Evolutionary conservation across 2,888 invertebrate genomes (phyloP).

Genomic region (Drosophila fungiperda): DNA sequence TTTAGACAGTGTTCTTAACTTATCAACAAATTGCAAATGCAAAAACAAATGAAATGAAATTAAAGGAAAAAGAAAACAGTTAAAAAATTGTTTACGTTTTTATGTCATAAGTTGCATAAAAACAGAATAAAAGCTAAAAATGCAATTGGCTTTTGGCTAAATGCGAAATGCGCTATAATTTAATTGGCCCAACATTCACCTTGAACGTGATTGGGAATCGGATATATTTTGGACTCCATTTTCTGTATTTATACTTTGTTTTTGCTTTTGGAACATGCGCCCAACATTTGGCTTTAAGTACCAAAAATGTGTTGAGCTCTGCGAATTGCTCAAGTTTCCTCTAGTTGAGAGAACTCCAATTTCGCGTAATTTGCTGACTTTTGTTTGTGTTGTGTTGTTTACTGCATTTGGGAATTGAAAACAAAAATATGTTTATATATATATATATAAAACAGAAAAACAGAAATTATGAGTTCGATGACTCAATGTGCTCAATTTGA

Average conservation of each 20-base stretch:
- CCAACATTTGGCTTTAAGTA: conserved; percentile 19
- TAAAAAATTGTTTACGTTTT: conserved; percentile 22
- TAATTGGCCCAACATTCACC: conserved; percentile 65
- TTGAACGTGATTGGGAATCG: conserved; percentile 78
- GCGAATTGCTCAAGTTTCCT: conserved; percentile 45
- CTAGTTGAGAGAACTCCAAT: conserved; percentile 42
- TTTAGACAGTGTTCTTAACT: conserved; percentile 18
- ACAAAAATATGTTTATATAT: conserved; percentile 13
- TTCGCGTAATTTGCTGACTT: conserved; percentile 60
- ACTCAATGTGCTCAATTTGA: conserved; percentile 42
- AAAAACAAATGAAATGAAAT: conserved; percentile 4
- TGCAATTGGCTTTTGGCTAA: conserved; percentile 8
- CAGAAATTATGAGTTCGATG: conserved; percentile 51
- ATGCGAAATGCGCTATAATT: conserved; percentile 29
- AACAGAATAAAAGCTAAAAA: background rate
- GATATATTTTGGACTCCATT: conserved; percentile 34
- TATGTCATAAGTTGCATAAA: background rate
- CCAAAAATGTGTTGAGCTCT: conserved; percentile 48
- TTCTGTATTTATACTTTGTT: background rate
- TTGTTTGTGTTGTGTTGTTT: conserved; percentile 34
- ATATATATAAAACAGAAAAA: background rate
- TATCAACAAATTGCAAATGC: conserved; percentile 27
- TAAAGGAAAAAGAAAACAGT: conserved; percentile 7
- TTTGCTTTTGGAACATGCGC: conserved; percentile 40
- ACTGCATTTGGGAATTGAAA: conserved; percentile 25